These are phyloP conservation scores for Gymnodraco acuticeps DNA, from an alignment of 2,797 vertebrate species.

Conservation along the genomic window DNA sequence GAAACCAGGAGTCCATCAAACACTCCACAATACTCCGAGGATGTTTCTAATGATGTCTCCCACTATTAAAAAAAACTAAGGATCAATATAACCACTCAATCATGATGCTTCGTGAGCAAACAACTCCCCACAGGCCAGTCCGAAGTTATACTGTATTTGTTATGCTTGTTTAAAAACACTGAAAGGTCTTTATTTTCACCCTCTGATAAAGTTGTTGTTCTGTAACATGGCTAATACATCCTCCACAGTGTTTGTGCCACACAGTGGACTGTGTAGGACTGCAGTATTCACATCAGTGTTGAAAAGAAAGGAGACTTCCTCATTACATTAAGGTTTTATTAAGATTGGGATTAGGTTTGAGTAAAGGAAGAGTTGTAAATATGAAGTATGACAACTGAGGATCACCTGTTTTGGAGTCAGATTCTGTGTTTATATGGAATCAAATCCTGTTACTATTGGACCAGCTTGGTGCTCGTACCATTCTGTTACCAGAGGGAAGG, in stretches of 20 bases:
- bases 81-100: slow-evolving; percentile 61
- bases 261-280: slow-evolving; percentile 24
- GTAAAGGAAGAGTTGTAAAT: slow-evolving; percentile 44
- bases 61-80: slow-evolving; percentile 8
- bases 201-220: slow-evolving; percentile 15
- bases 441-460: slow-evolving; percentile 23
- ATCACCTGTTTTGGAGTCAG: slow-evolving; percentile 36
- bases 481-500: slow-evolving; percentile 44
- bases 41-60: slow-evolving; percentile 32
- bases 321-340: slow-evolving; percentile 33
- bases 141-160: slow-evolving; percentile 17
- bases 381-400: slow-evolving; percentile 50
- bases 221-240: slow-evolving; percentile 65
- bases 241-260: slow-evolving; percentile 41
- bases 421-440: slow-evolving; percentile 19
- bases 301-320: slow-evolving; percentile 12
- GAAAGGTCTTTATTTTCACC: slow-evolving; percentile 40
- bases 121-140: slow-evolving; percentile 16
- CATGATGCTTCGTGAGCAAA: slow-evolving; percentile 6
- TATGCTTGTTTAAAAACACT: slow-evolving; percentile 42
- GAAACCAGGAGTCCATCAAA: slow-evolving; percentile 39
- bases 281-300: slow-evolving; percentile 71
- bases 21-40: slow-evolving; percentile 1
- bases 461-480: slow-evolving; percentile 17
- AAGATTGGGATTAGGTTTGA: slow-evolving; percentile 14